Evolutionary conservation across 2,888 invertebrate species (phyloP).

Genomic region (Macrophya alboannulata): DNA sequence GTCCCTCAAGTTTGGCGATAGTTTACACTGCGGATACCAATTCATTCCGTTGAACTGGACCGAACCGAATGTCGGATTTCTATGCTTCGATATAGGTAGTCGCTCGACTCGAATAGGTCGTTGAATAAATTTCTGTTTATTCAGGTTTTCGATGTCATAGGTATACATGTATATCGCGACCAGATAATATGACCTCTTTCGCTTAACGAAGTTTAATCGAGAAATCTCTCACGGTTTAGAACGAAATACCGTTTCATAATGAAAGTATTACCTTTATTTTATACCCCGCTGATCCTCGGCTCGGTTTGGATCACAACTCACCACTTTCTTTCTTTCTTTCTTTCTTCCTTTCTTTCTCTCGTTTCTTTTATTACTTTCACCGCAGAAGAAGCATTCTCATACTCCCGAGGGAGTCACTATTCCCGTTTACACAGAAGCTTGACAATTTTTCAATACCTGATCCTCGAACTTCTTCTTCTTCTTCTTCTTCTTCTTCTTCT

Average conservation of each 20-base stretch:
- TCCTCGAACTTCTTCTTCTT: background rate
- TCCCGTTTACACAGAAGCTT: conserved; percentile 27
- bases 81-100: background rate
- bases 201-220: too few species aligned
- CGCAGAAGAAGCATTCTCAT: background rate
- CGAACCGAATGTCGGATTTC: background rate
- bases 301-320: background rate
- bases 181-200: too few species aligned
- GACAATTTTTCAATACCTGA: conserved; percentile 32
- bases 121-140: background rate
- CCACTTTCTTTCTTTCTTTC: background rate
- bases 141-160: background rate
- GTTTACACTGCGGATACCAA: background rate
- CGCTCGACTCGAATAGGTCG: background rate
- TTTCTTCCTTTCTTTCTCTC: background rate
- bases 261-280: background rate
- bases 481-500: too few species aligned
- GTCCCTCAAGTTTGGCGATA: background rate
- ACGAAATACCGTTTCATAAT: too few species aligned
- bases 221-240: too few species aligned
- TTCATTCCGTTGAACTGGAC: background rate
- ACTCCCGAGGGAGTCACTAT: conserved; percentile 15
- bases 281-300: background rate
- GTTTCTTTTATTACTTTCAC: too few species aligned
- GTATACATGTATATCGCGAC: too few species aligned